Evolutionary conservation across 2,888 invertebrate genomes (phyloP).

Genomic region (Drosophila mimica): DNA sequence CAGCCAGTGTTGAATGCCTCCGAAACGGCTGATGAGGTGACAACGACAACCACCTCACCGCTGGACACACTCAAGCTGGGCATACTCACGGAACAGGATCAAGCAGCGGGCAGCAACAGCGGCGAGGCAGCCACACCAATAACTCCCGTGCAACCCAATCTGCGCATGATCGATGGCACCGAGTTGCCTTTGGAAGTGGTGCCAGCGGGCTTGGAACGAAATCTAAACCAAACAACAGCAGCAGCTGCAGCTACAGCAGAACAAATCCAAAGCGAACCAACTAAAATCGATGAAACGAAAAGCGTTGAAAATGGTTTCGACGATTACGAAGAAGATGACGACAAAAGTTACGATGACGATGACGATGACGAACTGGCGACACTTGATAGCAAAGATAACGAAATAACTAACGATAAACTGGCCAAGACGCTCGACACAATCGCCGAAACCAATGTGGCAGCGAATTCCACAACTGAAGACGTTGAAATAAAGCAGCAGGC

Average conservation of each 20-base stretch:
- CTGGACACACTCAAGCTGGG: conserved; percentile 45
- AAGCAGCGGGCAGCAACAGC: conserved; percentile 50
- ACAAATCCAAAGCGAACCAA: not conserved
- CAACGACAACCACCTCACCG: conserved; percentile 65
- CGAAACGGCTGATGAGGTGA: conserved; percentile 56
- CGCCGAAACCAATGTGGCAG: not conserved
- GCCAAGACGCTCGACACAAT: not conserved
- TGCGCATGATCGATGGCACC: conserved; percentile 89
- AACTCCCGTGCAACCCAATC: conserved; percentile 56
- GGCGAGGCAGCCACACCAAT: conserved; percentile 46
- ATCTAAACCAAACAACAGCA: conserved; percentile 22
- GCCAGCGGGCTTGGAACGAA: conserved; percentile 36
- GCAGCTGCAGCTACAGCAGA: conserved; percentile 4
- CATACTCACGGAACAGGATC: conserved; percentile 73
- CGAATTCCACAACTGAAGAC: not conserved
- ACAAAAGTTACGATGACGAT: conserved; percentile 58
- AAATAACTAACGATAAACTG: conserved; percentile 26
- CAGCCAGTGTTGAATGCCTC: conserved; percentile 55
- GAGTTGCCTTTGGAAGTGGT: conserved; percentile 84
- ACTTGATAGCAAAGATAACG: conserved; percentile 48
- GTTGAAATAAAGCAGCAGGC: not conserved
- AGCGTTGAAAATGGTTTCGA: conserved; percentile 34
- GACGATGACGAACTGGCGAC: conserved; percentile 61
- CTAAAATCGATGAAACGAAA: conserved; percentile 23
- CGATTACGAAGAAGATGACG: conserved; percentile 73